Percentiles rank a stretch among this genome's conserved stretches.
phyloP scores from a whole-genome alignment of 2,888 invertebrate species.

The Melanostoma scalare region DNA sequence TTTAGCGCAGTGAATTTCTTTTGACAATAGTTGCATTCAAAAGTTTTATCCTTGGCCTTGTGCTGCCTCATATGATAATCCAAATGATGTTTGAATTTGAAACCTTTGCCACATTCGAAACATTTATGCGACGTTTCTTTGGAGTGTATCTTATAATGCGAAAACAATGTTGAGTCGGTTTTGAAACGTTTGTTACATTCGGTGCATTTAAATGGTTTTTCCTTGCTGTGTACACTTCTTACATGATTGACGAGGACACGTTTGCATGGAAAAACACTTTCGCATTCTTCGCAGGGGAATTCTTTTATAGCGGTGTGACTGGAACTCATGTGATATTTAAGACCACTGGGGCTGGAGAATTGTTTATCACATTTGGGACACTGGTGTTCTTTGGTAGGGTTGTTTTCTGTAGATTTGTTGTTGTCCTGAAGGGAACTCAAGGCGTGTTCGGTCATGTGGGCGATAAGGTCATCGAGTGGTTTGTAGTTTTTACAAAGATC shows the following conservation, averaged over 20 bases:
- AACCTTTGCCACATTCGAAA: slow-evolving; percentile 63
- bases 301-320: slow-evolving; percentile 78
- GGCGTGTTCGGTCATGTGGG: slow-evolving; percentile 82
- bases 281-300: slow-evolving; percentile 84
- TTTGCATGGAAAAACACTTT: slow-evolving; percentile 59
- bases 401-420: too few species aligned
- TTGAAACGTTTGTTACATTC: slow-evolving; percentile 68
- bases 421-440: slow-evolving; percentile 21
- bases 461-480: slow-evolving; percentile 79
- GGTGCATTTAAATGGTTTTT: slow-evolving; percentile 54
- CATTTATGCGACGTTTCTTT: slow-evolving; percentile 49
- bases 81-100: slow-evolving; percentile 71
- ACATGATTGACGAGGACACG: slow-evolving; percentile 66
- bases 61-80: slow-evolving; percentile 60
- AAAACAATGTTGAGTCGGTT: slow-evolving; percentile 69
- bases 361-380: slow-evolving; percentile 62
- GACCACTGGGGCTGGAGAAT: slow-evolving; percentile 58
- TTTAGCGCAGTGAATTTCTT: slow-evolving; percentile 63
- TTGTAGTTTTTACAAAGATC: slow-evolving; percentile 81
- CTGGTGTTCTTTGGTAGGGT: slow-evolving; percentile 11
- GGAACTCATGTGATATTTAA: slow-evolving; percentile 58
- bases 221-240: slow-evolving; percentile 65
- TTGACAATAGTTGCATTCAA: slow-evolving; percentile 60
- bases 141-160: slow-evolving; percentile 63
- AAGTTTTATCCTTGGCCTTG: slow-evolving; percentile 34